Percentiles rank a stretch among this genome's conserved stretches.
Evolutionary conservation across 2,888 invertebrate genomes (phyloP).

Genomic region (Pachycephus smyrnensis): DNA sequence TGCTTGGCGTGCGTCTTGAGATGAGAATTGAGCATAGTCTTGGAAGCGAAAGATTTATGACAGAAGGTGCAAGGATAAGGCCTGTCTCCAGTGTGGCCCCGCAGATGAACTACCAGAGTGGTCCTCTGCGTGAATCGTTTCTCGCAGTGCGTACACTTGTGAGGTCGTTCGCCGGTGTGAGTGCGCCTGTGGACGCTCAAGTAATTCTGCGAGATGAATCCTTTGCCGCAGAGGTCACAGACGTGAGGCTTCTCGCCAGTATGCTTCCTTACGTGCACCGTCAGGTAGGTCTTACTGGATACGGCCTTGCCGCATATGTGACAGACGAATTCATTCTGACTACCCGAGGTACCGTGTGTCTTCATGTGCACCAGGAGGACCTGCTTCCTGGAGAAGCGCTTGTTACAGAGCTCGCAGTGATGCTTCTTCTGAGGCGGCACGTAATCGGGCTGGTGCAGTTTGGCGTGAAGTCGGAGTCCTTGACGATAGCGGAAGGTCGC

Average conservation of each 20-base stretch:
- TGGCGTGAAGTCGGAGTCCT: constrained; percentile 60
- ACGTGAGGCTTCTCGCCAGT: constrained; percentile 74
- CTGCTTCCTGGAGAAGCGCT: constrained; percentile 62
- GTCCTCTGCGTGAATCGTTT: constrained; percentile 63
- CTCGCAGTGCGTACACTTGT: constrained; percentile 61
- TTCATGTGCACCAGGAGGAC: constrained; percentile 64
- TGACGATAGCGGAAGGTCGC: constrained; percentile 64
- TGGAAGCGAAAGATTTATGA: constrained; percentile 63
- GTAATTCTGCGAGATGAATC: constrained; percentile 64
- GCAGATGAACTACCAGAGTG: constrained; percentile 61
- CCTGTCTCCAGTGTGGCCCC: constrained; percentile 62
- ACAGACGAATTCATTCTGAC: constrained; percentile 71
- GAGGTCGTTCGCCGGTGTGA: constrained; percentile 63
- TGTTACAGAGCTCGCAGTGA: constrained; percentile 63
- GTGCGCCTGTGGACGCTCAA: constrained; percentile 62
- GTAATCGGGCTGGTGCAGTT: constrained; percentile 63
- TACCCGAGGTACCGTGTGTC: constrained; percentile 53
- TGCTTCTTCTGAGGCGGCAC: constrained; percentile 64
- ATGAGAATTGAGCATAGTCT: constrained; percentile 65
- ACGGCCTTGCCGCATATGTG: constrained; percentile 74
- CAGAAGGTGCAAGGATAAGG: constrained; percentile 63
- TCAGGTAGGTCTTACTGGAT: constrained; percentile 72
- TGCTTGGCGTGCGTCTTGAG: constrained; percentile 64
- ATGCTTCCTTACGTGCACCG: constrained; percentile 74
- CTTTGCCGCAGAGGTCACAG: constrained; percentile 68